A percentile compares a stretch with the other conserved stretches of the same genome.
phyloP scores from a whole-genome alignment of 1,140 invertebrate genomes.

The Macrostomum lignano region DNA sequence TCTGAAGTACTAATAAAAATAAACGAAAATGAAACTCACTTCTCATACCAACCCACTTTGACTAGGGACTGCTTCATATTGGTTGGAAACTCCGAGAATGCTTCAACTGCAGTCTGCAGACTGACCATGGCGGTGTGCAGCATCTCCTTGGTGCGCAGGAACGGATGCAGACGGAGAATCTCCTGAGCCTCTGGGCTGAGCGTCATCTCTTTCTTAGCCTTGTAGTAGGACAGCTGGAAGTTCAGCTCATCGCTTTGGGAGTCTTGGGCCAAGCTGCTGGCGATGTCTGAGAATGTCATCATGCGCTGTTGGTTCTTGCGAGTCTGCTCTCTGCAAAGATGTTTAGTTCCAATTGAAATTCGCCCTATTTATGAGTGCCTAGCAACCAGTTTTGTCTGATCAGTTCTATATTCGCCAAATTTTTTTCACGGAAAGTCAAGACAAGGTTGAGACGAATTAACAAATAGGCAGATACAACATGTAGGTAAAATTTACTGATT shows the following conservation, averaged over 20 bases:
- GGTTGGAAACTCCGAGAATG: background rate
- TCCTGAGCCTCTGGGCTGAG: background rate
- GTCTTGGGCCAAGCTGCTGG: background rate
- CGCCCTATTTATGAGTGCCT: too few relatives aligned
- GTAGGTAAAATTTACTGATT: too few relatives aligned
- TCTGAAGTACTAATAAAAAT: background rate
- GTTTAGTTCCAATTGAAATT: too few relatives aligned
- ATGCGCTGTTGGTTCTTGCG: background rate
- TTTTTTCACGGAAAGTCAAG: too few relatives aligned
- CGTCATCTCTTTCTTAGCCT: background rate
- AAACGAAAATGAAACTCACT: background rate
- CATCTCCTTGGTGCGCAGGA: background rate
- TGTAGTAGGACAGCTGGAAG: background rate
- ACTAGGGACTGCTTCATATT: background rate
- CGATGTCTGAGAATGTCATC: background rate
- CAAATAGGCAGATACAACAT: too few relatives aligned
- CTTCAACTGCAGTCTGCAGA: background rate
- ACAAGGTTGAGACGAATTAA: too few relatives aligned
- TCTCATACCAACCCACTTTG: background rate
- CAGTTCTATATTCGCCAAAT: too few relatives aligned
- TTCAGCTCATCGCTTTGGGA: background rate
- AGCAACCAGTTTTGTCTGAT: too few relatives aligned
- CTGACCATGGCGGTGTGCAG: background rate
- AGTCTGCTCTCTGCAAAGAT: constrained; percentile 1
- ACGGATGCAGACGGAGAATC: background rate